Percentiles rank a stretch among this genome's conserved stretches.
These are phyloP conservation scores for Zosterops borbonicus DNA, from an alignment of 2,113 vertebrate genomes.

Conservation along the genomic window DNA sequence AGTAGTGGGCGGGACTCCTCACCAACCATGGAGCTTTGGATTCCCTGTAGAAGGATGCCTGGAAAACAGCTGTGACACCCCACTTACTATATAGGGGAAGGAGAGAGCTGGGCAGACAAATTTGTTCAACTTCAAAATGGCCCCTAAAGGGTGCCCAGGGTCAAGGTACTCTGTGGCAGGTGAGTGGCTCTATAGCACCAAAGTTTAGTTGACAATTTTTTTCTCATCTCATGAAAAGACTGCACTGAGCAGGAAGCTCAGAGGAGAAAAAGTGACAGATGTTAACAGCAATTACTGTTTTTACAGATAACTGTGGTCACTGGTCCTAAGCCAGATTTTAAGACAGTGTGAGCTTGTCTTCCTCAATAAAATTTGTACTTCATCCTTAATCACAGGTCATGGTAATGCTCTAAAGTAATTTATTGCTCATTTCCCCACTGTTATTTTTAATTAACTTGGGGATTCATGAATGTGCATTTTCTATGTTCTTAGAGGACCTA, in stretches of 20 bases:
- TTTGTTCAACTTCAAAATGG: background rate
- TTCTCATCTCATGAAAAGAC: background rate
- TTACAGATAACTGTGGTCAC: background rate
- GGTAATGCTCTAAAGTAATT: background rate
- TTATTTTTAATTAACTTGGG: background rate
- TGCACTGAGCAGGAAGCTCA: background rate
- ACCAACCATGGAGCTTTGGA: background rate
- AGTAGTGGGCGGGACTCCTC: background rate
- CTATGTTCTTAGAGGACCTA: background rate
- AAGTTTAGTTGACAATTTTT: background rate
- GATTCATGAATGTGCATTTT: background rate
- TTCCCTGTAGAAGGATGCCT: background rate
- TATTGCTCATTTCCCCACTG: background rate
- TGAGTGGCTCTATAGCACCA: background rate
- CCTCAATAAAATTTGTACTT: background rate
- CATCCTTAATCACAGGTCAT: background rate
- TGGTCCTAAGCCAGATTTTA: background rate
- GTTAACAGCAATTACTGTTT: background rate
- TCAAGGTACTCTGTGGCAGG: background rate
- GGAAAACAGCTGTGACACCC: background rate
- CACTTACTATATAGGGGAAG: background rate
- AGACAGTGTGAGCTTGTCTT: background rate
- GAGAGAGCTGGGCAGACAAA: background rate
- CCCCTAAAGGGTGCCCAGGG: background rate
- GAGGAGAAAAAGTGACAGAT: background rate